Evolutionary conservation across 2,888 invertebrate species (phyloP).

Genomic region (Ceriagrion tenellum): DNA sequence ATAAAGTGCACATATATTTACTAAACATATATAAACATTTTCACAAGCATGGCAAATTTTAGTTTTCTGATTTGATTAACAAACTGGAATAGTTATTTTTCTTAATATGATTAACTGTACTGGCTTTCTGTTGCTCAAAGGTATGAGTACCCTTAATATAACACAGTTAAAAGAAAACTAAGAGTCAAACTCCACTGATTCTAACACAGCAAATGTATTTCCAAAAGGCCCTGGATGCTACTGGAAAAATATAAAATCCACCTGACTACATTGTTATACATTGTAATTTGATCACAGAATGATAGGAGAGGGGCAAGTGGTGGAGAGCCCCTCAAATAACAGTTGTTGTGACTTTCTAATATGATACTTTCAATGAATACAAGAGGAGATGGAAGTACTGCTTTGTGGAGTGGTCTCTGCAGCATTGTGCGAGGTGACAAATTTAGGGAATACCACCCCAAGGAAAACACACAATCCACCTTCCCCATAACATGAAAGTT

Average conservation of each 20-base stretch:
- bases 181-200: not conserved
- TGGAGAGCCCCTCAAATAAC: not conserved
- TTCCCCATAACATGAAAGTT: not conserved
- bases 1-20: not conserved
- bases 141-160: not conserved
- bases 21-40: not conserved
- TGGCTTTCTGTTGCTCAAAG: not conserved
- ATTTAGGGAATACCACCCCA: not conserved
- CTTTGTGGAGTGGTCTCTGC: not conserved
- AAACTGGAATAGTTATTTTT: not conserved
- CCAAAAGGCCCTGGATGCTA: not conserved
- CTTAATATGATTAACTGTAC: not conserved
- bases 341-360: not conserved
- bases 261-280: not conserved
- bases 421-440: not conserved
- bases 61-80: not conserved
- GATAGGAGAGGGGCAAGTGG: not conserved
- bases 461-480: not conserved
- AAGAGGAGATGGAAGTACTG: not conserved
- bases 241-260: constrained; percentile 12
- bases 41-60: not conserved
- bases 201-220: not conserved
- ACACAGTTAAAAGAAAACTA: not conserved
- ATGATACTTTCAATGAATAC: not conserved
- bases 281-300: not conserved